Base-by-base conservation (phyloP, 2,797 vertebrate genomes). In the Rhinichthys osculus region DNA sequence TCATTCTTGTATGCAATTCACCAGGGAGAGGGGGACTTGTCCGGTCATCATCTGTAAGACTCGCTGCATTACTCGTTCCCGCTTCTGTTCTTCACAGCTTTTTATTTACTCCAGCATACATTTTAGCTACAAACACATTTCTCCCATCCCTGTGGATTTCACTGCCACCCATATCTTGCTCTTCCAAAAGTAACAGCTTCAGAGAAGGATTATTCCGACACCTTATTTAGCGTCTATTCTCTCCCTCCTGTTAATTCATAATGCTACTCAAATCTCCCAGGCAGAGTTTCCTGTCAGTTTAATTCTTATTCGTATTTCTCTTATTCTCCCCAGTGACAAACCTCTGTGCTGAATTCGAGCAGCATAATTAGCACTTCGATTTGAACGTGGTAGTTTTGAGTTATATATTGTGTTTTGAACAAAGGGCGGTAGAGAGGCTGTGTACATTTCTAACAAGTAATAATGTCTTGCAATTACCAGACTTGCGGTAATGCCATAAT, bases 121-220 rank as follows among this genome's bases (percentile, higher is more conserved):
- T 86, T 89, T 86, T 72, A 78, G 66, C 83, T 78, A 72, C 79
- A 88, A 72, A 81, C 27, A 54, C 79, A 86, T 71, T 74, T 17
- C 40, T 81, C 47, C 78, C 16, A 38, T 85, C 80, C 81, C 83
- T 72, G 27, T 40, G 66, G 82, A 87, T 77, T 86, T 84, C n/a
- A 8, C 66, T 47, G 72, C 80, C 69, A 80, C 33, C 67, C 71
- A 69, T 86, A 87, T 85, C 86, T 82, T 64, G 84, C 78, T 86
- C 30, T 62, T 82, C 74, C 84, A 71, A 89, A 84, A 74, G 66
- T 82, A 85, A 47, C 52, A 69, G 76, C 70, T 87, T 77, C 30
- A n/a, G 82, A 79, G 59, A 59, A 67, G 78, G 82, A 88, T 89
- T 89, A 86, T 87, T 83, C 13, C 35, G 85, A 86, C 67, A 86